Evolutionary conservation across 1,140 invertebrate genomes (phyloP).

Genomic region (Tetragonula clypearis): DNA sequence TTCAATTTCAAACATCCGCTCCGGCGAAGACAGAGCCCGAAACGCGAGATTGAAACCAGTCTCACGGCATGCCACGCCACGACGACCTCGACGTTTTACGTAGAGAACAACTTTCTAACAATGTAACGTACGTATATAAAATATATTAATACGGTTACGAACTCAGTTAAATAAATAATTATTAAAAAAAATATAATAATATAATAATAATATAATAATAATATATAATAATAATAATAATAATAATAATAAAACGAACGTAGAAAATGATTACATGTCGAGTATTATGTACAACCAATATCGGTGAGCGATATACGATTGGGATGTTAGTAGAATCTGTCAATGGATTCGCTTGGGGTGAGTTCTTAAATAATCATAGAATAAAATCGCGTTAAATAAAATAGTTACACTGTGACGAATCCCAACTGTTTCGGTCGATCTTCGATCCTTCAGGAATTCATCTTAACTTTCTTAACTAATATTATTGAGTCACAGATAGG

Average conservation of each 20-base stretch:
- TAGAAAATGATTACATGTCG: constrained; percentile 32
- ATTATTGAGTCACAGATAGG: no score
- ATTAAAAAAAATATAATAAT: constrained; percentile 30
- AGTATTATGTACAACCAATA: constrained; percentile 47
- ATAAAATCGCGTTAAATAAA: constrained; percentile 26
- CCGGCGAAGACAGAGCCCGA: neutral
- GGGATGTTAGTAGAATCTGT: constrained; percentile 32
- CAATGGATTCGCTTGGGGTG: neutral
- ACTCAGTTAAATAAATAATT: constrained; percentile 48
- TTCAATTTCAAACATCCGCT: neutral
- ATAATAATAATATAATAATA: constrained; percentile 20
- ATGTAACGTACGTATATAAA: constrained; percentile 25
- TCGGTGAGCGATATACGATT: constrained; percentile 42
- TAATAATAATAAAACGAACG: constrained; percentile 31
- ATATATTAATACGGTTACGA: constrained; percentile 45
- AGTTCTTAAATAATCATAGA: constrained; percentile 30
- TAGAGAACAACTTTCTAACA: constrained; percentile 31
- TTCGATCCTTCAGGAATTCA: neutral
- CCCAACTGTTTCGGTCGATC: neutral
- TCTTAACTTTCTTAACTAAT: neutral
- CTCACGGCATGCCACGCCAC: neutral
- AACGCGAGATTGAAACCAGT: constrained; percentile 34
- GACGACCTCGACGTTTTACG: constrained; percentile 19
- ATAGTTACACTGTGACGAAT: neutral
- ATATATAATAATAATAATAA: constrained; percentile 23